These are phyloP conservation scores for Lithophane ornitopus DNA, from an alignment of 2,888 invertebrate genomes.

Conservation along the genomic window DNA sequence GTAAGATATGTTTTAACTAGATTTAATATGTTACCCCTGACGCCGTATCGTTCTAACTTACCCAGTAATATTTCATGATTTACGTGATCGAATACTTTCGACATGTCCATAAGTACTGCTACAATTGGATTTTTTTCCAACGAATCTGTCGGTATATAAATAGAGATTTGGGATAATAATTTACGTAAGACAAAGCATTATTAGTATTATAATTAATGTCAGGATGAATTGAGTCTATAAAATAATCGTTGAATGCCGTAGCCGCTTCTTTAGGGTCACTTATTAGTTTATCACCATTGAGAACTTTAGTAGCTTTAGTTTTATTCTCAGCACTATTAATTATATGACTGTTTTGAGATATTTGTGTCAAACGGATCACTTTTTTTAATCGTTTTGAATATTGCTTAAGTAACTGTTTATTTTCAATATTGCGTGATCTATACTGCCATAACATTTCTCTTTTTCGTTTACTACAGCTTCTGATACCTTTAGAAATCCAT, in stretches of 20 bases:
- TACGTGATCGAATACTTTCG: no score
- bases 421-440: not conserved
- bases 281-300: not conserved
- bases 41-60: no score
- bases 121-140: no score
- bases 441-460: not conserved
- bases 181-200: not conserved
- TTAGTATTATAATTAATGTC: not conserved
- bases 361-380: no score
- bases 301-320: no score
- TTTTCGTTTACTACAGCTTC: not conserved
- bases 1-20: no score
- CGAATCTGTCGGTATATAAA: not conserved
- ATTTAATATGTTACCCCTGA: no score
- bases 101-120: no score
- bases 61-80: no score
- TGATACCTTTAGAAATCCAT: constrained; percentile 1
- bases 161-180: not conserved
- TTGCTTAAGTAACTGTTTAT: not conserved
- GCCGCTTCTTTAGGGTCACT: not conserved
- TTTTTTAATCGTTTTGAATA: no score
- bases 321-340: no score
- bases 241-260: not conserved
- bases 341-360: no score
- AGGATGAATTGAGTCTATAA: not conserved